Evolutionary conservation across 2,888 invertebrate genomes (phyloP).

Genomic region (Cheilosia scutellata): DNA sequence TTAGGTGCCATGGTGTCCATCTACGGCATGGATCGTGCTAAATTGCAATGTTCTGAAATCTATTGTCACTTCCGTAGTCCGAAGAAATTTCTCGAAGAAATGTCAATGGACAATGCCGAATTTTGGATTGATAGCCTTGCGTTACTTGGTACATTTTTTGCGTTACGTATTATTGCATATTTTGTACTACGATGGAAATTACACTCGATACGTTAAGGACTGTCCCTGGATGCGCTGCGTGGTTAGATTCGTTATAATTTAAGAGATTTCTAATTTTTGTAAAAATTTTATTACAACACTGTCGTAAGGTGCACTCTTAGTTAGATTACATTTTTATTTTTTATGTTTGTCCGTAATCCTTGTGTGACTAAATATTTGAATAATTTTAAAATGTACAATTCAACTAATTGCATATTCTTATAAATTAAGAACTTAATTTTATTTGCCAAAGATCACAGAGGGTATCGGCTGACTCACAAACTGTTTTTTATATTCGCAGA

Average conservation of each 20-base stretch:
- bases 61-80: constrained; percentile 94
- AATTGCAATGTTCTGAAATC: constrained; percentile 91
- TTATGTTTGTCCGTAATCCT: neutral
- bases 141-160: constrained; percentile 91
- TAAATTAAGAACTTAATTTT: neutral
- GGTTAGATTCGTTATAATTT: constrained; percentile 3
- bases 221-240: neutral
- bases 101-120: constrained; percentile 91
- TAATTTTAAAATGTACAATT: neutral
- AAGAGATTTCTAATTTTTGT: constrained; percentile 23
- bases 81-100: constrained; percentile 92
- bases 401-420: too few species aligned
- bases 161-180: constrained; percentile 91
- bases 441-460: neutral
- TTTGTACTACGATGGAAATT: constrained; percentile 93
- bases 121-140: constrained; percentile 94
- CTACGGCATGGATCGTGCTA: constrained; percentile 93
- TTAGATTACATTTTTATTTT: neutral
- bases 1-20: constrained; percentile 92
- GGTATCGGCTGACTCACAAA: neutral
- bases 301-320: constrained; percentile 9
- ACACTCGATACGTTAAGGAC: constrained; percentile 84
- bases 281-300: neutral
- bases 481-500: neutral
- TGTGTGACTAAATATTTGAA: neutral